Percentiles rank a stretch among this genome's conserved stretches.
These are phyloP conservation scores for Seriola aureovittata DNA, from an alignment of 2,113 vertebrate genomes.

Conservation along the genomic window DNA sequence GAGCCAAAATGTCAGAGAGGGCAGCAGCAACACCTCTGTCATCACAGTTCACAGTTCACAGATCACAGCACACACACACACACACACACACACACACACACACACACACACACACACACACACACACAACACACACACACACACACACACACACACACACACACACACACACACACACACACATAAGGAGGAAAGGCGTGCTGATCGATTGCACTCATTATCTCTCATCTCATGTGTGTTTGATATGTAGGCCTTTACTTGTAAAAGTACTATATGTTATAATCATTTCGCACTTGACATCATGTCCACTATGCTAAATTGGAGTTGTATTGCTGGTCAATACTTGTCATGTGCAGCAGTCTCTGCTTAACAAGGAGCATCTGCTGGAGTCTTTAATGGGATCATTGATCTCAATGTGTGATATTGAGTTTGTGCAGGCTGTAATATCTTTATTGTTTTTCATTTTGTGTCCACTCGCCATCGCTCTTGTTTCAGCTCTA, in stretches of 20 bases:
- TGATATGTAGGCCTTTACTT: constrained; percentile 38
- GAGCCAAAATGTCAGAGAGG: constrained; percentile 36
- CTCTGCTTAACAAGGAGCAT: constrained; percentile 51
- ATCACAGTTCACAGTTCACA: neutral
- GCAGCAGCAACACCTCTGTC: constrained; percentile 12
- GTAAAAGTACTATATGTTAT: constrained; percentile 32
- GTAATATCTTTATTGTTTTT: constrained; percentile 49
- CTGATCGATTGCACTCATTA: constrained; percentile 48
- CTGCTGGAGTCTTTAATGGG: constrained; percentile 52
- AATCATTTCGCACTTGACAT: constrained; percentile 52
- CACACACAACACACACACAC: neutral
- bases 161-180: neutral
- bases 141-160: neutral
- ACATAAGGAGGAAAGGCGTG: neutral
- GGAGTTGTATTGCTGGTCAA: constrained; percentile 48
- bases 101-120: neutral
- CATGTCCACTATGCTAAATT: constrained; percentile 55
- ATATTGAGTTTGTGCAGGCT: constrained; percentile 48
- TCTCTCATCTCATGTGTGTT: constrained; percentile 28
- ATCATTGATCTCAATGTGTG: constrained; percentile 60
- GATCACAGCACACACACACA: neutral
- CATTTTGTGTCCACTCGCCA: neutral
- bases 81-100: constrained; percentile 2
- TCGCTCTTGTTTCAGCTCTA: constrained; percentile 19
- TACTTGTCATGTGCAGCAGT: constrained; percentile 49